Percentiles rank a stretch among this genome's conserved stretches.
These are phyloP conservation scores for Puntigrus tetrazona DNA, from an alignment of 2,113 vertebrate genomes.

Conservation along the genomic window DNA sequence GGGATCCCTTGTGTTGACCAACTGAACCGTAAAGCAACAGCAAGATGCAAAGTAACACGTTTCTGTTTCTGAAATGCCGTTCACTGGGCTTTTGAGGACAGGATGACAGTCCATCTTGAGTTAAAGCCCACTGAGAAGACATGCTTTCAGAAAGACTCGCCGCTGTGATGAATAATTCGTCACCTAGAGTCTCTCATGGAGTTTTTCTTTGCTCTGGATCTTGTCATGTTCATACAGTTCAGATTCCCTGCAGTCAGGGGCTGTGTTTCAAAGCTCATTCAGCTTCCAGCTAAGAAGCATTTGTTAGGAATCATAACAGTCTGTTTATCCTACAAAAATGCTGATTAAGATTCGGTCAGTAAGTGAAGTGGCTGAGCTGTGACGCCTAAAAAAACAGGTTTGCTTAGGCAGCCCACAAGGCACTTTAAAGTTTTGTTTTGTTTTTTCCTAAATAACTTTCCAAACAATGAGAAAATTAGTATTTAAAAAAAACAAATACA, in stretches of 20 bases:
- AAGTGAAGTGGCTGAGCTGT: neutral
- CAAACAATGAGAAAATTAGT: neutral
- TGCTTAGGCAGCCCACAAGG: neutral
- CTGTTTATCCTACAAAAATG: neutral
- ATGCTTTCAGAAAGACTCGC: slow-evolving; percentile 33
- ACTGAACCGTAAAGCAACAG: slow-evolving; percentile 11
- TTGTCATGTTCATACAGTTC: slow-evolving; percentile 36
- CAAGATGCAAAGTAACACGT: slow-evolving; percentile 14
- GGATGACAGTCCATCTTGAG: slow-evolving; percentile 36
- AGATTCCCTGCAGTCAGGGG: neutral
- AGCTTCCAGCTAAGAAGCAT: neutral
- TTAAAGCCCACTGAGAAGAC: slow-evolving; percentile 30
- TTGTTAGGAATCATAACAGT: neutral
- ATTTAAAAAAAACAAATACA: neutral
- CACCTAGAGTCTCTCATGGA: slow-evolving; percentile 27
- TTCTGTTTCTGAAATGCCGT: slow-evolving; percentile 14
- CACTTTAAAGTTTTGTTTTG: neutral
- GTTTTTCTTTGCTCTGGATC: slow-evolving; percentile 39
- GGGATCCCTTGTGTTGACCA: neutral
- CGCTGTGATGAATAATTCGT: slow-evolving; percentile 43
- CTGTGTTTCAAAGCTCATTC: slow-evolving; percentile 10
- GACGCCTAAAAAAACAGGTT: neutral
- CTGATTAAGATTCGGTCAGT: neutral
- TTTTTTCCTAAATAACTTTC: no score
- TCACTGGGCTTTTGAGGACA: slow-evolving; percentile 15